phyloP scores from a whole-genome alignment of 1,140 invertebrate species.

The Psilanteris sp. region DNA sequence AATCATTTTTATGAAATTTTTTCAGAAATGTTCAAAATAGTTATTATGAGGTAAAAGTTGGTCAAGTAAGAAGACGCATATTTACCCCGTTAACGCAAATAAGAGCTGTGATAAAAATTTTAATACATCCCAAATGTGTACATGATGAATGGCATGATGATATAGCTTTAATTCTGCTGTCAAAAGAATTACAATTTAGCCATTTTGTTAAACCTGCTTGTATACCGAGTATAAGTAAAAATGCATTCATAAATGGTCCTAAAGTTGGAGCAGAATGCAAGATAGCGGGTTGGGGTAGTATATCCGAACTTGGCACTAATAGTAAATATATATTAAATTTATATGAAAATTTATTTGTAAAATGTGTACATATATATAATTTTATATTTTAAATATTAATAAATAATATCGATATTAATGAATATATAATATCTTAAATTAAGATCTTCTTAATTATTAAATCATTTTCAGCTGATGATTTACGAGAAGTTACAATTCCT shows the following conservation, averaged over 20 bases:
- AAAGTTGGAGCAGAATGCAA: conserved; percentile 83
- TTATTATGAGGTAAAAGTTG: conserved; percentile 89
- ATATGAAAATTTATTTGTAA: too few relatives aligned
- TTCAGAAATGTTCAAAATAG: too few relatives aligned
- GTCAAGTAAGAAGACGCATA: conserved; percentile 86
- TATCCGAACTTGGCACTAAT: conserved; percentile 85
- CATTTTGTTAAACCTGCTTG: conserved; percentile 89
- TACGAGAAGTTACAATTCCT: conserved; percentile 86
- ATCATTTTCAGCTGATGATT: conserved; percentile 83
- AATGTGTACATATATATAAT: neutral
- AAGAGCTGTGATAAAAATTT: conserved; percentile 81
- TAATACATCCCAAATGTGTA: conserved; percentile 86
- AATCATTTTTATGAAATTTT: too few relatives aligned
- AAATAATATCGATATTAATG: too few relatives aligned
- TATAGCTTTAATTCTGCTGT: conserved; percentile 86
- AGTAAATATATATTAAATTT: conserved; percentile 73
- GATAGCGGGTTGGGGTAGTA: conserved; percentile 89
- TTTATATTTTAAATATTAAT: neutral
- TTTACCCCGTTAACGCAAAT: conserved; percentile 87
- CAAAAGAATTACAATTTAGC: conserved; percentile 85
- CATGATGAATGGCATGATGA: conserved; percentile 84
- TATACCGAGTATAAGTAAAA: conserved; percentile 79
- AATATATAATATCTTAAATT: too few relatives aligned
- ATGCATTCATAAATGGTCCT: conserved; percentile 82
- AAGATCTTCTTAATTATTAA: too few relatives aligned